Percentiles rank a stretch among this genome's conserved stretches.
phyloP scores from a whole-genome alignment of 2,888 invertebrate genomes.

The Agrypnus murinus region DNA sequence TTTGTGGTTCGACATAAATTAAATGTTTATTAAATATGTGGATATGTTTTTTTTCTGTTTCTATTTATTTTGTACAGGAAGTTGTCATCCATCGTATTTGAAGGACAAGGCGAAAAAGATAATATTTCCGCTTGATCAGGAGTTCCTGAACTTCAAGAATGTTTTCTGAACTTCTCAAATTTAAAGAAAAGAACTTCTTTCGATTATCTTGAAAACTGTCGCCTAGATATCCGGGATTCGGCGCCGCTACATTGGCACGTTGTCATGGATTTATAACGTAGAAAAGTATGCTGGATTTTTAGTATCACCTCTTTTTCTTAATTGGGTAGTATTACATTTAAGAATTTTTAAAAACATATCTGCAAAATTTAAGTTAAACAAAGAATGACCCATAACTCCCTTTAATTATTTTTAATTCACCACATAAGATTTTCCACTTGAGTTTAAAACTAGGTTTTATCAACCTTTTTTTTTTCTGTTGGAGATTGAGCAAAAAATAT shows the following conservation, averaged over 20 bases:
- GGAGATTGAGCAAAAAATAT: not conserved
- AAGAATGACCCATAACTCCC: too few species aligned
- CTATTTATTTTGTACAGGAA: constrained; percentile 10
- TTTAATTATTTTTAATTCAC: too few species aligned
- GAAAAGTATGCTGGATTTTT: not conserved
- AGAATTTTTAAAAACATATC: not conserved
- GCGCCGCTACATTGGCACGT: constrained; percentile 28
- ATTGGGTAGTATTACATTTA: not conserved
- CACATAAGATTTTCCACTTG: not conserved
- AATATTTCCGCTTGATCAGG: constrained; percentile 1
- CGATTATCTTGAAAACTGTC: constrained; percentile 24
- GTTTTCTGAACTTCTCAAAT: not conserved
- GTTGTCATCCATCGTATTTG: not conserved
- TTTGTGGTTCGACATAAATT: constrained; percentile 11
- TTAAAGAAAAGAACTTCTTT: constrained; percentile 1
- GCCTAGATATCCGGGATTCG: constrained; percentile 34
- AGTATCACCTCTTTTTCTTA: too few species aligned
- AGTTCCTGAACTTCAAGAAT: constrained; percentile 1
- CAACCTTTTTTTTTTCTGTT: not conserved
- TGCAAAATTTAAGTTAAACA: too few species aligned
- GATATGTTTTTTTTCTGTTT: too few species aligned
- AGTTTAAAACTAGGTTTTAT: not conserved
- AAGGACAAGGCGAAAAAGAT: constrained; percentile 13
- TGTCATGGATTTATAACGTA: constrained; percentile 8
- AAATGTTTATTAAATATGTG: too few species aligned